Evolutionary conservation across 1,140 invertebrate species (phyloP).

Genomic region (Ips nitidus): DNA sequence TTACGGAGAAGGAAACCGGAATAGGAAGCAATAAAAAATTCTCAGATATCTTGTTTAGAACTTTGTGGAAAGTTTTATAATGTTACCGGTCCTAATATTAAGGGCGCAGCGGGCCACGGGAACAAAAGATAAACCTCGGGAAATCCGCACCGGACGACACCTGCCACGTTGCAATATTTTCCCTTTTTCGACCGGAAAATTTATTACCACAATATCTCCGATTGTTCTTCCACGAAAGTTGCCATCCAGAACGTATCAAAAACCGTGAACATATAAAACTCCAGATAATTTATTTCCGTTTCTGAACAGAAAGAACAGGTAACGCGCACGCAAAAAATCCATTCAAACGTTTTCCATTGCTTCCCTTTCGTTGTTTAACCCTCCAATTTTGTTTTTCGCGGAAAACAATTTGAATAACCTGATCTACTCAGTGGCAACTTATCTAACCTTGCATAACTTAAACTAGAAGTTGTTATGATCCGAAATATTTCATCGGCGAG

Average conservation of each 20-base stretch:
- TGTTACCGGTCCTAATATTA: slow-evolving; percentile 1
- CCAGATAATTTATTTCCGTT: slow-evolving; percentile 20
- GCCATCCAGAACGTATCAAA: slow-evolving; percentile 19
- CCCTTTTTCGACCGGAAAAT: slow-evolving; percentile 11
- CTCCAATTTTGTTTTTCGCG: no score
- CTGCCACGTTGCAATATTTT: slow-evolving; percentile 26
- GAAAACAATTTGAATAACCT: no score
- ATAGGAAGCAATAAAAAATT: background rate
- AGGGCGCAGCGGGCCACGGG: background rate
- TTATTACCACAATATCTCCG: slow-evolving; percentile 24
- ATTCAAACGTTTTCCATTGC: slow-evolving; percentile 21
- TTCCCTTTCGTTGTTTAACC: no score
- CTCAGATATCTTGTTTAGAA: background rate
- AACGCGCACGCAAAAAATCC: slow-evolving; percentile 11
- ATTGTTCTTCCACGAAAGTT: slow-evolving; percentile 31
- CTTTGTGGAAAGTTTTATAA: background rate
- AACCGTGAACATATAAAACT: slow-evolving; percentile 27
- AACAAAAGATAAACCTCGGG: slow-evolving; percentile 24
- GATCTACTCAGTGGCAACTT: background rate
- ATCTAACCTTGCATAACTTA: no score
- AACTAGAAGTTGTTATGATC: background rate
- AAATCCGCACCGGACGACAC: slow-evolving; percentile 28
- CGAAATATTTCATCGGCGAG: background rate
- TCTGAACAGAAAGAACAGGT: slow-evolving; percentile 13
- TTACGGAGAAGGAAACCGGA: background rate